Evolutionary conservation across 1,140 invertebrate genomes (phyloP).

Genomic region (Panagrolaimus sp.): DNA sequence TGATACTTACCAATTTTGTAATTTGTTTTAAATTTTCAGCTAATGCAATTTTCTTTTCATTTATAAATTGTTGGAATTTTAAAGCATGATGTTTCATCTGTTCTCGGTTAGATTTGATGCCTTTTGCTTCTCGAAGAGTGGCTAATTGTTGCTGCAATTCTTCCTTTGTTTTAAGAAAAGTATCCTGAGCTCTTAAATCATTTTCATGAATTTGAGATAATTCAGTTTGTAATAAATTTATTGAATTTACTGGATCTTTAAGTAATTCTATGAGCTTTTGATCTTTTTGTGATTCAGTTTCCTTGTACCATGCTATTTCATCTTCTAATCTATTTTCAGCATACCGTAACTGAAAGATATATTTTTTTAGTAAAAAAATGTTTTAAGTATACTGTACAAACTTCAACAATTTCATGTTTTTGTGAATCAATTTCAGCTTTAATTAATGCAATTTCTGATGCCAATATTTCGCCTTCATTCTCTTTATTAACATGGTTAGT

Average conservation of each 20-base stretch:
- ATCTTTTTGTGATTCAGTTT: not conserved
- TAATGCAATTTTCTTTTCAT: not conserved
- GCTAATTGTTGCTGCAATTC: not conserved
- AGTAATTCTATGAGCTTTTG: not conserved
- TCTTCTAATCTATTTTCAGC: not conserved
- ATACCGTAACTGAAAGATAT: not conserved
- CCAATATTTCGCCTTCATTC: not conserved
- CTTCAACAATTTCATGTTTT: conserved; percentile 9
- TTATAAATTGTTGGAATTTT: not conserved
- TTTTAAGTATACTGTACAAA: not conserved
- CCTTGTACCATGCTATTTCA: conserved; percentile 3
- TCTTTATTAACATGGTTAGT: not conserved
- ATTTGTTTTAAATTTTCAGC: not conserved
- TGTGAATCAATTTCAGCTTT: conserved; percentile 9
- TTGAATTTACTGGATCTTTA: not conserved
- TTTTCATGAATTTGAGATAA: conserved; percentile 2
- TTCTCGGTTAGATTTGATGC: not conserved
- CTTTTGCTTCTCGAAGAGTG: not conserved
- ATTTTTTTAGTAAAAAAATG: not conserved
- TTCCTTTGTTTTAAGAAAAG: conserved; percentile 1
- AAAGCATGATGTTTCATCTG: not conserved
- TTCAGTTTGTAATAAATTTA: not conserved
- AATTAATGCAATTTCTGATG: not conserved
- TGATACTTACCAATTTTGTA: not conserved
- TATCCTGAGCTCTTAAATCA: not conserved